These are phyloP conservation scores for Pachyramphus minor DNA, from an alignment of 2,113 vertebrate species.

Conservation along the genomic window DNA sequence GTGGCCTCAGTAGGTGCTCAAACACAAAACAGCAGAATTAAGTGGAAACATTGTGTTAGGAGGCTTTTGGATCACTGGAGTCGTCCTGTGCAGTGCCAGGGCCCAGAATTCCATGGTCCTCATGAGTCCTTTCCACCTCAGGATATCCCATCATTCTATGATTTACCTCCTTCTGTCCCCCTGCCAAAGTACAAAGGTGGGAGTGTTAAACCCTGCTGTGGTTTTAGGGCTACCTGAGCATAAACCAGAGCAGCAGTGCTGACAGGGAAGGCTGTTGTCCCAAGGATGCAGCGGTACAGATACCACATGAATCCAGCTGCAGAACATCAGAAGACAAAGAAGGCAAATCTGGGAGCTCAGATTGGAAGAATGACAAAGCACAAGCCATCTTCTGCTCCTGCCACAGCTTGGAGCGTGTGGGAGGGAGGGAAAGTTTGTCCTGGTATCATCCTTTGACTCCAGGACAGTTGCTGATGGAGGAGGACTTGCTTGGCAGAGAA, in stretches of 20 bases:
- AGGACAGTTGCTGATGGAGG: background rate
- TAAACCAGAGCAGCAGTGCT: background rate
- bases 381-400: background rate
- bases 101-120: background rate
- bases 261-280: accelerated
- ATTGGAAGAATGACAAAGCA: background rate
- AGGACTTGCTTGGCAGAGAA: background rate
- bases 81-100: background rate
- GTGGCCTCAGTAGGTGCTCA: background rate
- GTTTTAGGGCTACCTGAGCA: background rate
- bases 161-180: accelerated
- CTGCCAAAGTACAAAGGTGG: accelerated
- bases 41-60: accelerated
- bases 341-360: background rate
- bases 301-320: accelerated
- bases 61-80: background rate
- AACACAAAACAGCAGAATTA: background rate
- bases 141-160: background rate
- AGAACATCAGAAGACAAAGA: too few relatives aligned
- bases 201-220: background rate
- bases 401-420: accelerated
- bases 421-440: background rate
- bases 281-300: background rate
- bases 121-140: background rate
- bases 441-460: background rate